phyloP scores from a whole-genome alignment of 2,888 invertebrate genomes.

The Philhelius pedissequus region DNA sequence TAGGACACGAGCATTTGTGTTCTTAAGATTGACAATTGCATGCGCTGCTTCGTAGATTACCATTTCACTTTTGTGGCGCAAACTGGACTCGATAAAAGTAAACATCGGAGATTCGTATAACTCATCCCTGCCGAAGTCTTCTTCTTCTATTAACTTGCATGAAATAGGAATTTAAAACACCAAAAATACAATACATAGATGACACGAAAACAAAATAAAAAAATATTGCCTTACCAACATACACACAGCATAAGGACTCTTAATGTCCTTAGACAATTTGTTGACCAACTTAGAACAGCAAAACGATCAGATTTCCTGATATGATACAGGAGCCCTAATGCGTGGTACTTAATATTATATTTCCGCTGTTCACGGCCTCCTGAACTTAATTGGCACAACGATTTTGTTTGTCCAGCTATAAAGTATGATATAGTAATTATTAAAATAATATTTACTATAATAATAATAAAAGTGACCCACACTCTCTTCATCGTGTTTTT shows the following conservation, averaged over 20 bases:
- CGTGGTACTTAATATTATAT: conserved; percentile 97
- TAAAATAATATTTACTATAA: no score
- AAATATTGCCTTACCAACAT: conserved; percentile 84
- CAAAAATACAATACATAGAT: neutral
- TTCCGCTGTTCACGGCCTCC: conserved; percentile 91
- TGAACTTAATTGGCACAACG: conserved; percentile 99
- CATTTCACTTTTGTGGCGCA: conserved; percentile 99
- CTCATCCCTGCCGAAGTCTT: conserved; percentile 85
- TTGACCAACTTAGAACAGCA: conserved; percentile 98
- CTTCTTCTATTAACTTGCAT: conserved; percentile 94
- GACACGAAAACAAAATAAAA: neutral
- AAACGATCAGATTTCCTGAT: conserved; percentile 95
- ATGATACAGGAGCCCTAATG: conserved; percentile 95
- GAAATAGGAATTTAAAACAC: conserved; percentile 89
- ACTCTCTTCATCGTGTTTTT: no score
- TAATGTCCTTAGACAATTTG: conserved; percentile 90
- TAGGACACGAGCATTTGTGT: conserved; percentile 91
- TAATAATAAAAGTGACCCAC: no score
- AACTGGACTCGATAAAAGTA: conserved; percentile 95
- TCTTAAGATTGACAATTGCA: conserved; percentile 94
- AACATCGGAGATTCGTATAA: conserved; percentile 86
- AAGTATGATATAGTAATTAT: no score
- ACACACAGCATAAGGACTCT: conserved; percentile 97
- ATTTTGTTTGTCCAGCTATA: conserved; percentile 88
- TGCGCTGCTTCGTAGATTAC: conserved; percentile 99